Base-by-base conservation (phyloP, 2,888 invertebrate species). In the Ormyrus nitidulus region DNA sequence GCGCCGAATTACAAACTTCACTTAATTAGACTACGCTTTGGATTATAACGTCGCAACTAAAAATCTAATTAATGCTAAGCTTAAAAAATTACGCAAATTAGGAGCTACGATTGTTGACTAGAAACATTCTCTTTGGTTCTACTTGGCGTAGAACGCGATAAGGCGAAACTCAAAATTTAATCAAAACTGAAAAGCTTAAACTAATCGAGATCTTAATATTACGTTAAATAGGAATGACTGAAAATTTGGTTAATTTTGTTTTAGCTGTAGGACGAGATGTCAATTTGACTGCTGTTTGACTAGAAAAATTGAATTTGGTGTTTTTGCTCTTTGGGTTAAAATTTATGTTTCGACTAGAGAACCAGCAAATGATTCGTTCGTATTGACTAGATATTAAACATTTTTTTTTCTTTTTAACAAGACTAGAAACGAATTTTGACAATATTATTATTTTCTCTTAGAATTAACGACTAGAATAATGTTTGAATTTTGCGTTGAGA, bases 41-140 rank as follows among this genome's bases (percentile, higher is more conserved):
- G 53, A 72, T 8, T 71, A 59, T 69, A 49, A 19, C 58, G 34
- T 51, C 19, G 51, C 46, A 70, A 70, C 64, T 70, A 59, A 56
- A 51, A 44, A 58, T 70, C 54, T 49, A 66, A 80, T 54, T 69
- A 62, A 34, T 59, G 2, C 0, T 34, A 34, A 62, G 5, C 56
- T 10, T 58, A 68, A 74, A 69, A 71, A 77, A 71, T 77, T 46
- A 64, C 51, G 70, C 19, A n/a, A 69, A 61, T 73, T 66, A 66
- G 8, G 46, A 54, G 54, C 69, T 78, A 80, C 34, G 82, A 82
- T 85, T 84, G 86, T 86, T 86, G 88, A 89, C 88, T 89, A 89
- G 88, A 89, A 83, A 13, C 77, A 84, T 86, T 89, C 89, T 89
- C 88, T 84, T 85, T 83, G 85, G 84, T 84, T 88, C 87, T 83